Evolutionary conservation across 2,113 vertebrate species (phyloP).

Genomic region (Bettongia penicillata): DNA sequence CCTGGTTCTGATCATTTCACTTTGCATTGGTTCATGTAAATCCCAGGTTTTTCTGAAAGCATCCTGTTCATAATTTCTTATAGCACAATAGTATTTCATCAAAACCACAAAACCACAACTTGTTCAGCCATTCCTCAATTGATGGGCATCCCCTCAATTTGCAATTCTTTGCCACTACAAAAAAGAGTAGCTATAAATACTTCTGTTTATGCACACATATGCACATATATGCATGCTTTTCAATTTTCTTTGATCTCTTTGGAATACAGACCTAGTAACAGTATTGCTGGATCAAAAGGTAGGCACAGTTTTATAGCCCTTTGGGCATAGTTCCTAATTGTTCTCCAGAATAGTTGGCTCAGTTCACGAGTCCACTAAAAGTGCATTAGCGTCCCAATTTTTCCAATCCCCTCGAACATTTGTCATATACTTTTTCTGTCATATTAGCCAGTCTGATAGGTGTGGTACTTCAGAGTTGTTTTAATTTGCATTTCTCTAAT

Average conservation of each 20-base stretch:
- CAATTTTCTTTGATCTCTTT: not conserved
- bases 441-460: not conserved
- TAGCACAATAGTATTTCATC: too few relatives aligned
- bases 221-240: not conserved
- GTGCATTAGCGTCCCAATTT: not conserved
- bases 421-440: not conserved
- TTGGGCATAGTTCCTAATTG: not conserved
- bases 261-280: not conserved
- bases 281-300: too few relatives aligned
- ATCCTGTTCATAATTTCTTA: not conserved
- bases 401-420: not conserved
- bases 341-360: too few relatives aligned
- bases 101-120: not conserved
- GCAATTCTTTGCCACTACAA: not conserved
- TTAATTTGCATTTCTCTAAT: not conserved
- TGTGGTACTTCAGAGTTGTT: not conserved
- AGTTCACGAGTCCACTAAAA: not conserved
- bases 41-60: not conserved
- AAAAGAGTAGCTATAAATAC: not conserved
- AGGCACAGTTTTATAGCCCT: not conserved
- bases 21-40: not conserved
- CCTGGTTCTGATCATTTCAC: not conserved
- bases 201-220: too few relatives aligned
- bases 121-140: not conserved
- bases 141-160: not conserved